Base-by-base conservation (phyloP, 30 jellyfish, hydroid and myxozoan genomes). In the Hydractinia symbiolongicarpus region DNA sequence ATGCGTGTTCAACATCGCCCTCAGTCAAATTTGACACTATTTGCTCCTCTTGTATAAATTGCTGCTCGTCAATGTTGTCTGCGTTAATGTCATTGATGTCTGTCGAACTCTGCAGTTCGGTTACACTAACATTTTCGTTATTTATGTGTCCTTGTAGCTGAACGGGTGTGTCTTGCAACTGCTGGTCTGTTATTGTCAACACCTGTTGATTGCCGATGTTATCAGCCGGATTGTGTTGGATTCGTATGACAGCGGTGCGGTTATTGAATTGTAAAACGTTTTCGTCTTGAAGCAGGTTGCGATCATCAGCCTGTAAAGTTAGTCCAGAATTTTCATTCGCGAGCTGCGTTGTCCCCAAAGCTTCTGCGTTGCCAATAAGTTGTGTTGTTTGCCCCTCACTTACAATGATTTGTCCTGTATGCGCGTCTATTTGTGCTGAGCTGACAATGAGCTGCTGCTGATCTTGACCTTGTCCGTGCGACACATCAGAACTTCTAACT, bases 201-300 rank as follows among this genome's bases (percentile, higher is more conserved):
- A 71, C 80, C 51, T 71, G 80, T 19, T 71, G 80, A 50, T 50
- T 71, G 40, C 60, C 51, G 13, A 71, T 71, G 40, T 4, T 83
- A 57, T 30, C 52, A 19, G 19, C 54, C 9, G 66, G 54, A 58
- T 58, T 58, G 54, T 79, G 87, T 60, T 79, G 87, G 49, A 79
- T 62, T 60, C 67, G 87, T 8, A 79, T 79, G 66, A 79, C 87
- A 13, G 87, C 83, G 8, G 87, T 51, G 44, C 87, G 87, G 73
- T 79, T 79, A 61, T 67, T 66, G 40, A 79, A 79, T n/a, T 71
- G 80, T 53, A 71, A 71, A 53, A 71, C 80, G 80, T 71, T 71
- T 71, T 71, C 56, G 7, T 64, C 74, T 64, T 13, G 74, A n/a
- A 64, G 74, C 53, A 64, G 19, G 40, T 64, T 64, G 9, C 74